These are phyloP conservation scores for Prosopocoilus inquinatus DNA, from an alignment of 2,888 invertebrate genomes.

Conservation along the genomic window DNA sequence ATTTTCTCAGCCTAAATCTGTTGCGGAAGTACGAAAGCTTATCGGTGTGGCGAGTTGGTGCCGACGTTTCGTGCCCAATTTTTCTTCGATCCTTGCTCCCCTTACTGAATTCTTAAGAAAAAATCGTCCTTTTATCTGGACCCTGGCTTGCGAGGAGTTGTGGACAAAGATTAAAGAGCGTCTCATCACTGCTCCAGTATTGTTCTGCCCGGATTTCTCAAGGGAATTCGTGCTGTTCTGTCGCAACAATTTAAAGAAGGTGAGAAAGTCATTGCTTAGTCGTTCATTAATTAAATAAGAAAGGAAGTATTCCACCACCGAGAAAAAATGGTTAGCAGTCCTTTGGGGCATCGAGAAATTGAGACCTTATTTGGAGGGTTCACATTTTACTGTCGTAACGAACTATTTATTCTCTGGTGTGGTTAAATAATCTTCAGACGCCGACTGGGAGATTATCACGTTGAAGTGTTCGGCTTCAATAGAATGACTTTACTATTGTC, in stretches of 20 bases:
- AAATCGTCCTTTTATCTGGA: slow-evolving; percentile 24
- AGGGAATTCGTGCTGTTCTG: slow-evolving; percentile 24
- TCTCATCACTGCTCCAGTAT: slow-evolving; percentile 25
- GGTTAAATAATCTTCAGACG: slow-evolving; percentile 14
- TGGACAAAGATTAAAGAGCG: slow-evolving; percentile 22
- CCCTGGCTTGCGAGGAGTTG: slow-evolving; percentile 17
- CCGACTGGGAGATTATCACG: slow-evolving; percentile 18
- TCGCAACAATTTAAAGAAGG: slow-evolving; percentile 22
- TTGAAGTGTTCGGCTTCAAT: slow-evolving; percentile 20
- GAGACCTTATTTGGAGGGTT: not conserved
- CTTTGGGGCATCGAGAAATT: slow-evolving; percentile 27
- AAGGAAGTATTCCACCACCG: slow-evolving; percentile 22
- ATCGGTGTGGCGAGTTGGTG: slow-evolving; percentile 39
- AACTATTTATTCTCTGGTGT: slow-evolving; percentile 8
- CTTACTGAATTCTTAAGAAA: slow-evolving; percentile 14
- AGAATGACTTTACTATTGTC: slow-evolving; percentile 21
- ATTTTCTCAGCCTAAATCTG: slow-evolving; percentile 26
- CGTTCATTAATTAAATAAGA: slow-evolving; percentile 20
- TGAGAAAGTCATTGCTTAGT: slow-evolving; percentile 25
- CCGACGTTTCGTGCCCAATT: slow-evolving; percentile 24
- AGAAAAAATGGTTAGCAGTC: slow-evolving; percentile 24
- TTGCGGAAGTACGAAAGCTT: slow-evolving; percentile 28
- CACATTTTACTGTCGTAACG: not conserved
- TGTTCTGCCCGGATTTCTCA: slow-evolving; percentile 27
- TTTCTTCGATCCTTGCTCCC: slow-evolving; percentile 17